Conservation (phyloP, 2,888 invertebrate genomes). For the Endotricha flammealis region DNA sequence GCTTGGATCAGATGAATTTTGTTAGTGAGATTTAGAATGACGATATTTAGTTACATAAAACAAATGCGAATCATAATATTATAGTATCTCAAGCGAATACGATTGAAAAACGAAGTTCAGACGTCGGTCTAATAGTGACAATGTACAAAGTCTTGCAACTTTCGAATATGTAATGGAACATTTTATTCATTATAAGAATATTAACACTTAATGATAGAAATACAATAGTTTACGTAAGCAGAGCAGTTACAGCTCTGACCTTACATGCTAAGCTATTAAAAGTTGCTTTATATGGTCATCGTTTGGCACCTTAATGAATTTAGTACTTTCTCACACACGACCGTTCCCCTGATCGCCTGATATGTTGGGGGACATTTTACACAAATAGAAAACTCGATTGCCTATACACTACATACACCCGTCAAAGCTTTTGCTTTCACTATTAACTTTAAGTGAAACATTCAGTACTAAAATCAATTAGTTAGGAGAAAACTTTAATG, state of each 20-base stretch:
- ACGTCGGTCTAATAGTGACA: no score
- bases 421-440: slow-evolving; percentile 5
- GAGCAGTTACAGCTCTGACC: slow-evolving; percentile 30
- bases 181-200: neutral
- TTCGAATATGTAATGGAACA: neutral
- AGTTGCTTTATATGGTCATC: slow-evolving; percentile 16
- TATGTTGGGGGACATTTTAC: slow-evolving; percentile 4
- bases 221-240: slow-evolving; percentile 43
- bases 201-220: neutral
- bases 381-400: slow-evolving; percentile 8
- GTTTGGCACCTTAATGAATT: slow-evolving; percentile 8
- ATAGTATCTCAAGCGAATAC: no score
- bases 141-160: neutral
- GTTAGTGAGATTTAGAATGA: no score
- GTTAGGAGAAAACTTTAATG: neutral
- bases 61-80: no score
- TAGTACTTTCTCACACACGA: slow-evolving; percentile 9
- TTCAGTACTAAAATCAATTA: neutral
- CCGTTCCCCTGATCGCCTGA: slow-evolving; percentile 1
- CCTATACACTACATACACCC: neutral
- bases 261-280: slow-evolving; percentile 16
- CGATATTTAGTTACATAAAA: no score
- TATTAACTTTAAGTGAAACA: neutral
- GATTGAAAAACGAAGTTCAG: no score
- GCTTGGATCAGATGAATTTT: no score